Evolutionary conservation across 2,888 invertebrate genomes (phyloP), one percentile per base, ranked within the genome.

Genomic region (Leucoma salicis): DNA sequence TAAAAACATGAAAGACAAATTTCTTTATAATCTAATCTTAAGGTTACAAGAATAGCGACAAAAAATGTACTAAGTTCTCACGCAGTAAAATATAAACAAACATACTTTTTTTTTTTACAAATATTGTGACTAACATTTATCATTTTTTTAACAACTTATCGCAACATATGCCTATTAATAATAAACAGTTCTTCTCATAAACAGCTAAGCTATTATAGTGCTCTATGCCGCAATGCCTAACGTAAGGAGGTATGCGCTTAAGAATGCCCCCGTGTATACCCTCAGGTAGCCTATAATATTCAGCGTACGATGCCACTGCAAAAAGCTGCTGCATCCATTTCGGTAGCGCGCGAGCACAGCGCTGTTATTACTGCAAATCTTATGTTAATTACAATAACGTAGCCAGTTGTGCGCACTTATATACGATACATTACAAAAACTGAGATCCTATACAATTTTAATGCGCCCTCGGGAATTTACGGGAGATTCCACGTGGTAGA

Each of bases 351-450:
- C 78, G 77, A 79, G 77, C 72, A 67, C 77, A 63, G 66, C 71
- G 68, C 74, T 67, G 79, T 63, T 82, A 81, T 85, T 86, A 82
- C 86, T 82, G 83, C 82, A 82, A 81, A 76, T 72, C 81, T 83
- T 83, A 87, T 87, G 86, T 82, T 87, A 84, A 87, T 86, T 84
- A 71, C 68, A 73, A 73, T 69, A 71, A 71, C 69, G 66, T 67
- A 70, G 66, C 58, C 54, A 46, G 15, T 28, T 48, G 52, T 39
- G 42, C 56, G 53, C 45, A 74, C 69, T 72, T 75, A 73, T 78
- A 77, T 74, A 72, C 75, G 64, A 66, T 63, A 66, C 63, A 35
- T 39, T n/a, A 7, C 77, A 85, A 85, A 85, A 86, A 80, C 65
- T 49, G 46, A 62, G 74, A 73, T 73, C 73, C 77, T 74, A 80